Conservation (phyloP, 1,140 invertebrate species). For the Prorops nasuta region DNA sequence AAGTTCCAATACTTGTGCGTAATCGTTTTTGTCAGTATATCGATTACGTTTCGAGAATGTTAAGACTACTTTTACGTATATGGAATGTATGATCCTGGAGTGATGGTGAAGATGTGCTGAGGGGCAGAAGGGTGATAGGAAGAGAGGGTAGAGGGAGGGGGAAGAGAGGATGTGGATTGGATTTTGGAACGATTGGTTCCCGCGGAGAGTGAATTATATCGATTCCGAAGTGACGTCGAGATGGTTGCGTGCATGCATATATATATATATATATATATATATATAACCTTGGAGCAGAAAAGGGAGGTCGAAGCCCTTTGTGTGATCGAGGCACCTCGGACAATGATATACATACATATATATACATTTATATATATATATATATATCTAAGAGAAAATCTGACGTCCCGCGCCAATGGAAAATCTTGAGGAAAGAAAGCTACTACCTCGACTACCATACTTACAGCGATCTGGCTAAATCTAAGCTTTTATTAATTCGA, state of each 20-base stretch:
- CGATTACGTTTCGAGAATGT: too few species aligned
- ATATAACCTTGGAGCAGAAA: constrained; percentile 17
- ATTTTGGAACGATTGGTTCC: background rate
- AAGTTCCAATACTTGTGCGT: too few species aligned
- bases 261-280: too few species aligned
- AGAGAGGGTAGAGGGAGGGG: background rate
- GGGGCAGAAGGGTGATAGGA: too few species aligned
- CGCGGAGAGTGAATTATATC: background rate
- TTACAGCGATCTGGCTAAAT: constrained; percentile 18
- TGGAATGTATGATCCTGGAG: too few species aligned
- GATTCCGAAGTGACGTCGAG: background rate
- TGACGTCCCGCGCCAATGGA: constrained; percentile 55
- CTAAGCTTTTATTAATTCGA: constrained; percentile 32
- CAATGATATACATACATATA: constrained; percentile 33
- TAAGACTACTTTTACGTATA: too few species aligned
- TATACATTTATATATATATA: too few species aligned
- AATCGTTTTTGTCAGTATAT: too few species aligned
- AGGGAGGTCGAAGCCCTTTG: constrained; percentile 30
- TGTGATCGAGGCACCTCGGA: constrained; percentile 36
- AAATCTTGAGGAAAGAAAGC: constrained; percentile 31
- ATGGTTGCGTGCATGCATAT: constrained; percentile 8
- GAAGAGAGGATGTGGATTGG: background rate
- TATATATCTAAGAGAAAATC: constrained; percentile 16
- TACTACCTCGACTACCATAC: constrained; percentile 37
- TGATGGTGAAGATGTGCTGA: too few species aligned